A percentile compares a stretch with the other conserved stretches of the same genome.
phyloP scores from a whole-genome alignment of 2,113 vertebrate genomes.

The Eulemur macaco region DNA sequence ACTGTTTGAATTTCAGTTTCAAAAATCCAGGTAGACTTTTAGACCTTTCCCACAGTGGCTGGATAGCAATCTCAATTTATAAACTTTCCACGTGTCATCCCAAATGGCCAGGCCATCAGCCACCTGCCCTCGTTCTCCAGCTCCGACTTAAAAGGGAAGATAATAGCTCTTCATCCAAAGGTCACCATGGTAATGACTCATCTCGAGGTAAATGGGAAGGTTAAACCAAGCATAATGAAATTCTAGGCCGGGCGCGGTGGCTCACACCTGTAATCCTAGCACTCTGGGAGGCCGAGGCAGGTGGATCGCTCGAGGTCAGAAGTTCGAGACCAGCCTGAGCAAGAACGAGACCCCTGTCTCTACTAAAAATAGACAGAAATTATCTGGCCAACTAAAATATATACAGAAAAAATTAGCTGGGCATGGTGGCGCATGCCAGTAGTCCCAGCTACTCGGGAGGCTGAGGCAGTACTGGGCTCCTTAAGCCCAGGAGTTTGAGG shows the following conservation, averaged over 20 bases:
- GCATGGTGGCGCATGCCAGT: too few species aligned
- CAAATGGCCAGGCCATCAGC: background rate
- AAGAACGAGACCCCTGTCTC: too few species aligned
- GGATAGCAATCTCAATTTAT: background rate
- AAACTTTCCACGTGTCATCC: background rate
- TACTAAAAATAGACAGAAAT: too few species aligned
- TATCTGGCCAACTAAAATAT: too few species aligned
- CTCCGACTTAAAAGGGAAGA: background rate
- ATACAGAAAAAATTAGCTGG: too few species aligned
- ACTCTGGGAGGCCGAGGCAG: too few species aligned
- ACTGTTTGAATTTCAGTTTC: background rate
- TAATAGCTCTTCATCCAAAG: background rate
- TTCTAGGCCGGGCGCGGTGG: background rate
- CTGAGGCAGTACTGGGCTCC: too few species aligned
- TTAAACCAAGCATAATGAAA: background rate
- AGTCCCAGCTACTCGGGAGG: too few species aligned
- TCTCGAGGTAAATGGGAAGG: background rate
- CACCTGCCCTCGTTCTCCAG: rapidly evolving
- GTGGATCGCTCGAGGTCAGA: too few species aligned
- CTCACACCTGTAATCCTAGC: too few species aligned
- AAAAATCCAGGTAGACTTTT: background rate
- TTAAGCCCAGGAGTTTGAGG: too few species aligned
- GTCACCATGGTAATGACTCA: background rate
- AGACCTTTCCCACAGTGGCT: background rate
- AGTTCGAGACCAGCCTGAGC: too few species aligned